Conservation (phyloP, 1,140 invertebrate species). For the Sycobia sp. region DNA sequence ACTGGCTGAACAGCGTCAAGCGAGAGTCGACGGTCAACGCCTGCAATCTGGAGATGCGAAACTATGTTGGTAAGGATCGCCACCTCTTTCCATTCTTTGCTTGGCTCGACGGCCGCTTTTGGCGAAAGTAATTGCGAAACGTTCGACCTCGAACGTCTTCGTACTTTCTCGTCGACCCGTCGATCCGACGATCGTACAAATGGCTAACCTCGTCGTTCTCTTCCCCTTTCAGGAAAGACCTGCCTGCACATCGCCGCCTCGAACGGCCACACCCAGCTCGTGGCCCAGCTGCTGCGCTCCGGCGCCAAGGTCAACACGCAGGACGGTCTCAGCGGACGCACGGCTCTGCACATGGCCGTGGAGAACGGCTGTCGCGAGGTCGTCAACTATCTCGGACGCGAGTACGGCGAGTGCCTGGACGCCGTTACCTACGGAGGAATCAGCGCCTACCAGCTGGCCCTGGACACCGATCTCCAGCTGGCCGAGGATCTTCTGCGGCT, state of each 20-base stretch:
- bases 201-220: too few species aligned
- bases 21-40: fast-evolving
- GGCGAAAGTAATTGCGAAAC: too few species aligned
- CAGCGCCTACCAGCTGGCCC: conserved; percentile 13
- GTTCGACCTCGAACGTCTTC: too few species aligned
- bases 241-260: conserved; percentile 18
- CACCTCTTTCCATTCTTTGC: too few species aligned
- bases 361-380: conserved; percentile 49
- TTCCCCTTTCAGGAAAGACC: conserved; percentile 24
- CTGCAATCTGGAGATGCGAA: conserved; percentile 1
- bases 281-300: conserved; percentile 55
- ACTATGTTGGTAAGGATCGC: conserved; percentile 12
- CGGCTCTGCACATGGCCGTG: conserved; percentile 78
- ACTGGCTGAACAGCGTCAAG: neutral
- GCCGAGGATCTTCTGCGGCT: conserved; percentile 6
- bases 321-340: conserved; percentile 76
- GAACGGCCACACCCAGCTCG: neutral
- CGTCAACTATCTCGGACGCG: neutral
- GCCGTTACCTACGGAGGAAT: neutral
- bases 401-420: neutral
- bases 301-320: conserved; percentile 77
- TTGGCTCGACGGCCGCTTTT: too few species aligned
- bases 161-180: too few species aligned
- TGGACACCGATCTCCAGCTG: neutral
- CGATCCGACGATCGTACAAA: too few species aligned